phyloP scores from a whole-genome alignment of 1,140 invertebrate species.

The Drosophila murphyi region DNA sequence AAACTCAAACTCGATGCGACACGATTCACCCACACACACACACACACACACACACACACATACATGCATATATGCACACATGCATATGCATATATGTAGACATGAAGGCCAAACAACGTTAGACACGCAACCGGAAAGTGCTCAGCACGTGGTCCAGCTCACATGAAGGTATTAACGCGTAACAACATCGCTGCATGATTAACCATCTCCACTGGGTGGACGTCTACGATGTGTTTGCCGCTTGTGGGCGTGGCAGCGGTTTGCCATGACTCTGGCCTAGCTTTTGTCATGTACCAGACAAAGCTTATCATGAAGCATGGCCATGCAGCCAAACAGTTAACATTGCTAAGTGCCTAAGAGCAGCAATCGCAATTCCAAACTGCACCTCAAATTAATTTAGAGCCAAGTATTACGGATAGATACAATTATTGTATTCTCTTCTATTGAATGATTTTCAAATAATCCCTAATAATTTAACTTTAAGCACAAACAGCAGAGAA shows the following conservation, averaged over 20 bases:
- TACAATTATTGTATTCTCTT: too few species aligned
- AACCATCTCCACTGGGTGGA: conserved; percentile 62
- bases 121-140: conserved; percentile 64
- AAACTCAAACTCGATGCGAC: conserved; percentile 32
- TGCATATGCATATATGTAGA: conserved; percentile 7
- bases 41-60: conserved; percentile 19
- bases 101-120: conserved; percentile 56
- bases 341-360: conserved; percentile 29
- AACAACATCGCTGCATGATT: conserved; percentile 84
- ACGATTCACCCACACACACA: conserved; percentile 35
- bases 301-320: conserved; percentile 20
- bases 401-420: too few species aligned
- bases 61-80: conserved; percentile 5
- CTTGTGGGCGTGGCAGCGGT: conserved; percentile 26
- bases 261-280: conserved; percentile 50
- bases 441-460: too few species aligned
- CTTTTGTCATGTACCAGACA: conserved; percentile 44
- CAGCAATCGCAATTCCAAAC: neutral
- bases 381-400: neutral
- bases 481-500: too few species aligned
- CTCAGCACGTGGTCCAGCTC: conserved; percentile 82
- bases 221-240: neutral
- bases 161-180: conserved; percentile 84
- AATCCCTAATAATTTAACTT: too few species aligned
- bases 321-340: conserved; percentile 3